Conservation (phyloP, 2,888 invertebrate species). For the Andricus curvator region DNA sequence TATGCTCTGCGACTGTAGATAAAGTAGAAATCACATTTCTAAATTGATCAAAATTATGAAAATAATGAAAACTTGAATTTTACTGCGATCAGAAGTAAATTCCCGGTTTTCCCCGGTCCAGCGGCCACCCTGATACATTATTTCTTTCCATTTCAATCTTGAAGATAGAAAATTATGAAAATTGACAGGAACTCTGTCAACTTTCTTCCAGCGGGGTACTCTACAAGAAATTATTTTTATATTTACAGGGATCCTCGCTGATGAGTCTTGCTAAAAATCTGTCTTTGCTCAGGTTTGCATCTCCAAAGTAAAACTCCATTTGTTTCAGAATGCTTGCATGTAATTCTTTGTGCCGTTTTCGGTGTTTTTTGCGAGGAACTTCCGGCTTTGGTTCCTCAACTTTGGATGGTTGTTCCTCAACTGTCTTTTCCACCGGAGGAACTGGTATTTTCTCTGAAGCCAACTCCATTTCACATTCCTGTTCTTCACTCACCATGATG, state of each 20-base stretch:
- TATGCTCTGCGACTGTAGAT: no score
- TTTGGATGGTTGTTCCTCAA: conserved; percentile 46
- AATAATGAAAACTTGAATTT: no score
- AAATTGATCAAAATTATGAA: no score
- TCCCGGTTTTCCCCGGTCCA: no score
- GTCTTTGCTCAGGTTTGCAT: conserved; percentile 95
- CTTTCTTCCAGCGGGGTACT: no score
- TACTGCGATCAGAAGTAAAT: no score
- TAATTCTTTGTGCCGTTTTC: conserved; percentile 88
- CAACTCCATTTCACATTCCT: conserved; percentile 69
- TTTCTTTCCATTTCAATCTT: no score
- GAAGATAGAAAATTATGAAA: no score
- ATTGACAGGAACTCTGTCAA: no score
- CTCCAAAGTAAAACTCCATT: conserved; percentile 98
- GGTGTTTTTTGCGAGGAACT: conserved; percentile 79
- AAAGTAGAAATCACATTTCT: no score
- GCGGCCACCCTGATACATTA: no score
- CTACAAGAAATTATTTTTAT: not conserved
- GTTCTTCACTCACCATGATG: conserved; percentile 74
- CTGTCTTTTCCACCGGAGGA: conserved; percentile 58
- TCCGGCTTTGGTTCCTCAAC: conserved; percentile 34
- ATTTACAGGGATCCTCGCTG: conserved; percentile 84
- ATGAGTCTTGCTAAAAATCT: conserved; percentile 88
- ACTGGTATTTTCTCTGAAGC: conserved; percentile 74
- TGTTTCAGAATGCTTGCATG: conserved; percentile 87